Evolutionary conservation across 2,113 vertebrate species (phyloP).

Genomic region (Dasypus novemcinctus): DNA sequence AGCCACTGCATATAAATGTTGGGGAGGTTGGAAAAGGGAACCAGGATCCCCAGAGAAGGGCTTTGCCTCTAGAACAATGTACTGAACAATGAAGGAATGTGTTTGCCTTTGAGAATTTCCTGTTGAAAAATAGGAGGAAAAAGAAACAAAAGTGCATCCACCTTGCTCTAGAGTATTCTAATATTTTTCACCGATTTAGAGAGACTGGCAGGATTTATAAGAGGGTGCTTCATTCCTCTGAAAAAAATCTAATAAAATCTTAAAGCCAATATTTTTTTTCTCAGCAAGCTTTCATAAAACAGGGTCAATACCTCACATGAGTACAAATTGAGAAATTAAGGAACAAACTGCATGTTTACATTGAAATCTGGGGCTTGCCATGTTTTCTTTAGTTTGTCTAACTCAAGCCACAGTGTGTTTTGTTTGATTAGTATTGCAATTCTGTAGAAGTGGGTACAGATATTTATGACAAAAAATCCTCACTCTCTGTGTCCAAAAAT

Average conservation of each 20-base stretch:
- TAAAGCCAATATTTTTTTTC: slow-evolving; percentile 40
- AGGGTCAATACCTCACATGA: slow-evolving; percentile 41
- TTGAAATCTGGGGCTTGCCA: slow-evolving; percentile 9
- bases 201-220: slow-evolving; percentile 4
- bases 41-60: not conserved
- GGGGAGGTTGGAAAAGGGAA: not conserved
- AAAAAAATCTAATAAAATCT: slow-evolving; percentile 57
- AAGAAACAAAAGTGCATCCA: slow-evolving; percentile 15
- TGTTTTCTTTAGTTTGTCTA: slow-evolving; percentile 50
- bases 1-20: not conserved
- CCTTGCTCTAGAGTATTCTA: slow-evolving; percentile 1
- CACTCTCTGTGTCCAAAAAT: not conserved
- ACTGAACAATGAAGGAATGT: not conserved
- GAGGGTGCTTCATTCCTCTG: slow-evolving; percentile 25
- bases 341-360: slow-evolving; percentile 43
- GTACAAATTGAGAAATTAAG: not conserved
- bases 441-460: not conserved
- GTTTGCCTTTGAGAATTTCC: slow-evolving; percentile 41
- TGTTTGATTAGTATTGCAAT: slow-evolving; percentile 39
- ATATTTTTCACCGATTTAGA: slow-evolving; percentile 64
- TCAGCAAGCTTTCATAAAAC: slow-evolving; percentile 45
- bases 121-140: not conserved
- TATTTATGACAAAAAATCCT: slow-evolving; percentile 14
- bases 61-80: not conserved
- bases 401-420: slow-evolving; percentile 46